A percentile compares a stretch with the other conserved stretches of the same genome.
phyloP scores from a whole-genome alignment of 2,888 invertebrate species.

The Mimas tiliae region DNA sequence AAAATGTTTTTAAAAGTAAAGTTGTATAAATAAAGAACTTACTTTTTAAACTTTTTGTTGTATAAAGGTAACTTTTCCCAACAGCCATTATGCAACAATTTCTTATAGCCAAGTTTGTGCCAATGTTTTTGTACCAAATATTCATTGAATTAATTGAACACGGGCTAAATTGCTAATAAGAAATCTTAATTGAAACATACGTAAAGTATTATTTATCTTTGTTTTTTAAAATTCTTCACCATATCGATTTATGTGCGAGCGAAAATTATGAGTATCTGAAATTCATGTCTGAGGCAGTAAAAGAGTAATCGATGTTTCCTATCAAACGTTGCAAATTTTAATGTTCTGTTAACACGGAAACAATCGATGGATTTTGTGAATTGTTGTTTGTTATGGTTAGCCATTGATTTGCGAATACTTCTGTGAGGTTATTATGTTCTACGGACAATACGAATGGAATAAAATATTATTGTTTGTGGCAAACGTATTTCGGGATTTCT shows the following conservation, averaged over 20 bases:
- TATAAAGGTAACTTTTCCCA: too few relatives aligned
- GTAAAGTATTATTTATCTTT: background rate
- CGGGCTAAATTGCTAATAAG: background rate
- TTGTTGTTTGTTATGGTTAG: background rate
- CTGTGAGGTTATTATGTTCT: too few relatives aligned
- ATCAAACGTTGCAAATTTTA: conserved; percentile 44
- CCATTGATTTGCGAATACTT: background rate
- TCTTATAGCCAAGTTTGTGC: background rate
- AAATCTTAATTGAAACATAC: too few relatives aligned
- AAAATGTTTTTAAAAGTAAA: background rate
- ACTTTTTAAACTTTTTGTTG: too few relatives aligned
- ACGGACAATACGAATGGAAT: too few relatives aligned
- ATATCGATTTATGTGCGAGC: background rate
- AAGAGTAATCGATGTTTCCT: conserved; percentile 36
- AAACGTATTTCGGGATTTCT: too few relatives aligned
- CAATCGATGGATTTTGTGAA: conserved; percentile 13
- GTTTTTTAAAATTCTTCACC: background rate
- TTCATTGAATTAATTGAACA: background rate
- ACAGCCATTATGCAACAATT: too few relatives aligned
- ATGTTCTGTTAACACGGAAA: conserved; percentile 46
- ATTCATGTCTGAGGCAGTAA: conserved; percentile 10
- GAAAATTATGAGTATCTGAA: background rate
- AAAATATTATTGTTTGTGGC: too few relatives aligned
- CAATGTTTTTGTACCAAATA: background rate
- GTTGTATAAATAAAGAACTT: too few relatives aligned